phyloP scores from a whole-genome alignment of 2,797 vertebrate genomes.

The Carduelis carduelis region DNA sequence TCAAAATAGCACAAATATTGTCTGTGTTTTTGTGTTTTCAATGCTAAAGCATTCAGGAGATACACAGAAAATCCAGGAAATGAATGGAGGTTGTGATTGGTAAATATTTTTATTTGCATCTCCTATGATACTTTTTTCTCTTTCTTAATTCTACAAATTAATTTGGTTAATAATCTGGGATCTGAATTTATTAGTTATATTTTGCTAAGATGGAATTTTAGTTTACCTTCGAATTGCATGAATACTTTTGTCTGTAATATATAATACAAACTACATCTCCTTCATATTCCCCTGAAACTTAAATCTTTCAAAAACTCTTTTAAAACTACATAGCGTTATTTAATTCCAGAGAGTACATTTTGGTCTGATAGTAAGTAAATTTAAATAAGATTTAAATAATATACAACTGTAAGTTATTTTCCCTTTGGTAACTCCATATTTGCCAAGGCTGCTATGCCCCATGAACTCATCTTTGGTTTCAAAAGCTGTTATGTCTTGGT shows the following conservation, averaged over 20 bases:
- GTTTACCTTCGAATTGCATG: conserved; percentile 34
- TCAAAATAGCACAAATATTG: background rate
- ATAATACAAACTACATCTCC: conserved; percentile 16
- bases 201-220: conserved; percentile 28
- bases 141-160: background rate
- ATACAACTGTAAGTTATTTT: background rate
- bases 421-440: conserved; percentile 22
- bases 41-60: background rate
- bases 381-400: conserved; percentile 25
- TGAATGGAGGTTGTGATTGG: background rate
- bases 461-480: background rate
- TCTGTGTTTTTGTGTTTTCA: background rate
- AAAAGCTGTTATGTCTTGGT: conserved; percentile 11
- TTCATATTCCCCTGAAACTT: conserved; percentile 24
- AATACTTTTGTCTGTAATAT: background rate
- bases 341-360: conserved; percentile 37
- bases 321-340: conserved; percentile 51
- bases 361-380: conserved; percentile 25
- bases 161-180: conserved; percentile 35
- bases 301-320: conserved; percentile 53
- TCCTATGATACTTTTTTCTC: background rate
- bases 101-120: background rate
- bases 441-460: background rate
- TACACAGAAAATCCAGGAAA: background rate
- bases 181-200: conserved; percentile 49